Conservation (phyloP, 2,113 vertebrate genomes). For the Geococcyx californianus region DNA sequence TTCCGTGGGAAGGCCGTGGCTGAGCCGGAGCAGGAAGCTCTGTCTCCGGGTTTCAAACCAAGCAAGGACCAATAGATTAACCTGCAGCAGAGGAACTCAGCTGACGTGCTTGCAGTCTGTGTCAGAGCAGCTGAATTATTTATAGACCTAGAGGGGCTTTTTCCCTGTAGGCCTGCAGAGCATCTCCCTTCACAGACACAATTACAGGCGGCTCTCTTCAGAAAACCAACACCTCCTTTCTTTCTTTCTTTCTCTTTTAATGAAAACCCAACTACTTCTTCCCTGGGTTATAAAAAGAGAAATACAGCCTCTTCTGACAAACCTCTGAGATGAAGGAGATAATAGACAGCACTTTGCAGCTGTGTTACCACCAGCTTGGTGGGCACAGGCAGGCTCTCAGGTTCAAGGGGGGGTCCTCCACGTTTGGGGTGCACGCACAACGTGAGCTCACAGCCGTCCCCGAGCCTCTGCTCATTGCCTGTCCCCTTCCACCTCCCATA, state of each 20-base stretch:
- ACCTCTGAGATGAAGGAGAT: background rate
- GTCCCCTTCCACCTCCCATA: background rate
- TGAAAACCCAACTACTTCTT: background rate
- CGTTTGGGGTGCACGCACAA: rapidly evolving
- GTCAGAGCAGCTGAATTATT: background rate
- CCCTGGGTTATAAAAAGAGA: background rate
- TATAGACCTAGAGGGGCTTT: background rate
- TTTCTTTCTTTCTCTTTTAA: background rate
- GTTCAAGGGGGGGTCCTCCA: too few species aligned
- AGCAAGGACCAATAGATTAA: background rate
- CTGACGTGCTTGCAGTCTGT: background rate
- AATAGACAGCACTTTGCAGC: background rate
- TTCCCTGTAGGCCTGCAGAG: background rate
- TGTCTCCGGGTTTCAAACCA: background rate
- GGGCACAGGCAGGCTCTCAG: background rate
- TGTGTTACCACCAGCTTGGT: rapidly evolving
- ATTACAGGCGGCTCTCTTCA: background rate
- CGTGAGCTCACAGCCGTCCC: rapidly evolving
- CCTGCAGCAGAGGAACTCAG: background rate
- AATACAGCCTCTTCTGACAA: background rate
- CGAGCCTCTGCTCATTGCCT: rapidly evolving
- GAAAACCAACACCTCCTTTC: background rate
- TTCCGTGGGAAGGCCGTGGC: background rate
- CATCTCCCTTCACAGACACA: background rate
- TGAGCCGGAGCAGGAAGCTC: background rate